These are phyloP conservation scores for Phalanger gymnotis DNA, from an alignment of 2,797 vertebrate genomes.

Conservation along the genomic window DNA sequence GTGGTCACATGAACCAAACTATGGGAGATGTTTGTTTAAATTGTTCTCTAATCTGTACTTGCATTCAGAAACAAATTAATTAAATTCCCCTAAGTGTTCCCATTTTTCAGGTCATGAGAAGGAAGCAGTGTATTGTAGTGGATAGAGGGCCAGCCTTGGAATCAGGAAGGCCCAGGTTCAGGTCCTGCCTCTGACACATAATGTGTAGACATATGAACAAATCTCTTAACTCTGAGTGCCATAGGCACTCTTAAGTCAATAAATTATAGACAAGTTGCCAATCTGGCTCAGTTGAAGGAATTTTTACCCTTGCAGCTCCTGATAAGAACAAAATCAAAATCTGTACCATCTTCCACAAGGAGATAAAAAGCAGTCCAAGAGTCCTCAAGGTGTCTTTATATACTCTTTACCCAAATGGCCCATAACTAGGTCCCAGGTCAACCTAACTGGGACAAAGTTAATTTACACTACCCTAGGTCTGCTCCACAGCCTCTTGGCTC, in stretches of 20 bases:
- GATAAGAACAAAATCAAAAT: neutral
- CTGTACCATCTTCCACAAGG: neutral
- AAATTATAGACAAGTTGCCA: neutral
- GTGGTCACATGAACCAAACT: neutral
- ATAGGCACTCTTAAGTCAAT: neutral
- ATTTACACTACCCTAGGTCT: neutral
- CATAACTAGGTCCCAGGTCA: neutral
- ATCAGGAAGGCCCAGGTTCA: neutral
- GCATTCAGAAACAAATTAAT: neutral
- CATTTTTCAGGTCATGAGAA: neutral
- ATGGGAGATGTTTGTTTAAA: neutral
- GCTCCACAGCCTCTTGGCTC: neutral
- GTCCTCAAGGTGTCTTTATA: neutral
- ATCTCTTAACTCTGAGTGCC: neutral
- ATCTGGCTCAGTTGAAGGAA: neutral
- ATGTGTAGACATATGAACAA: neutral
- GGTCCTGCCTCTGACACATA: neutral
- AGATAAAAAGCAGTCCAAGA: neutral
- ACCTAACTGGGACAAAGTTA: neutral
- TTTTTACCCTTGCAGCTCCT: neutral
- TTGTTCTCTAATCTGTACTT: neutral
- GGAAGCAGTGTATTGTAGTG: neutral
- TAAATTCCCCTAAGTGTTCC: neutral
- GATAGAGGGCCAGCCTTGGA: neutral
- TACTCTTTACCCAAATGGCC: neutral